Conservation (phyloP, 2,888 invertebrate species). For the Mamestra brassicae region DNA sequence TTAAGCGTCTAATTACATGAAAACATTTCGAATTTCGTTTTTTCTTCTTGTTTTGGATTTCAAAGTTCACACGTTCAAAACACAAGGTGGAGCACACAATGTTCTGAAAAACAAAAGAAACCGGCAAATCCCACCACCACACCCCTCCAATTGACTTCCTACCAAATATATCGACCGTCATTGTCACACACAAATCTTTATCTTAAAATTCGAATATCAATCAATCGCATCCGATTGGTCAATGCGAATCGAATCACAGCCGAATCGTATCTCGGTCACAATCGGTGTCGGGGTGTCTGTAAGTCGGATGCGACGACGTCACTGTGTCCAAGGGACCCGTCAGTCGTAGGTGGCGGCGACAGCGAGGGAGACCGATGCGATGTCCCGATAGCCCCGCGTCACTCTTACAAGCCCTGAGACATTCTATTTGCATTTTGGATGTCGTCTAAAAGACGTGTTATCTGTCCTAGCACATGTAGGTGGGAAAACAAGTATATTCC, state of each 20-base stretch:
- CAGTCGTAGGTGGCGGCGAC: slow-evolving; percentile 67
- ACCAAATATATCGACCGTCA: slow-evolving; percentile 51
- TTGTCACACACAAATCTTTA: slow-evolving; percentile 64
- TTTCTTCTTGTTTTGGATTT: slow-evolving; percentile 1
- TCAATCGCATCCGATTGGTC: slow-evolving; percentile 75
- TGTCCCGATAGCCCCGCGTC: slow-evolving; percentile 77
- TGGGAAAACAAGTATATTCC: slow-evolving; percentile 71
- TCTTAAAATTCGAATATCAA: slow-evolving; percentile 77
- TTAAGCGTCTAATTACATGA: slow-evolving; percentile 34
- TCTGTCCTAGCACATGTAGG: slow-evolving; percentile 69
- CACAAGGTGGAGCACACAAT: slow-evolving; percentile 39
- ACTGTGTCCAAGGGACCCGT: slow-evolving; percentile 64
- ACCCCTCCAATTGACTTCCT: slow-evolving; percentile 60
- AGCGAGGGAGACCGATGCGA: slow-evolving; percentile 64
- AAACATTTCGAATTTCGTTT: slow-evolving; percentile 9
- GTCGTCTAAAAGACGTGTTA: slow-evolving; percentile 74
- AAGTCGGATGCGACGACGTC: slow-evolving; percentile 70
- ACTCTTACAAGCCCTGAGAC: slow-evolving; percentile 80
- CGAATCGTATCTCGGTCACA: slow-evolving; percentile 81
- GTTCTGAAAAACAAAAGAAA: slow-evolving; percentile 44
- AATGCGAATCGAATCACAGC: slow-evolving; percentile 79
- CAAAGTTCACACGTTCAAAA: slow-evolving; percentile 3
- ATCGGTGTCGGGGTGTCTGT: slow-evolving; percentile 80
- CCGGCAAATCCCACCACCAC: slow-evolving; percentile 26
- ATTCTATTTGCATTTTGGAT: slow-evolving; percentile 83